Percentiles rank a stretch among this genome's conserved stretches.
Evolutionary conservation across 2,797 vertebrate species (phyloP).

Genomic region (Lycodopsis pacificus): DNA sequence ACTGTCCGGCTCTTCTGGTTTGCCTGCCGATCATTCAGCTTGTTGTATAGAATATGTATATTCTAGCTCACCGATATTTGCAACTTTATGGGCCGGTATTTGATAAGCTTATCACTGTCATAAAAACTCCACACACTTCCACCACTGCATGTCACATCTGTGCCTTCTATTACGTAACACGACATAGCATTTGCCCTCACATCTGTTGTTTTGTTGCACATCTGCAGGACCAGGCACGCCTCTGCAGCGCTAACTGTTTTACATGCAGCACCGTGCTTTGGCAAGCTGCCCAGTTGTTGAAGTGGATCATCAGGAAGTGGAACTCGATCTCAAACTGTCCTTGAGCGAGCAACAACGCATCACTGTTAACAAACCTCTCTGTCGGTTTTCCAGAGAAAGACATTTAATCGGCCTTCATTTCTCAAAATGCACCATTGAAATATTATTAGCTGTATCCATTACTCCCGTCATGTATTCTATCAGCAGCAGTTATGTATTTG

Average conservation of each 20-base stretch:
- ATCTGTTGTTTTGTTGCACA: neutral
- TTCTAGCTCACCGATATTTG: neutral
- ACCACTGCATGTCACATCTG: neutral
- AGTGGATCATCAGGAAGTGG: conserved; percentile 12
- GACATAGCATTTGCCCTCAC: neutral
- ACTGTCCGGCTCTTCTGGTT: neutral
- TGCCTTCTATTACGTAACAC: neutral
- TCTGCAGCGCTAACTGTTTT: conserved; percentile 15
- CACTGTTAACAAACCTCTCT: neutral
- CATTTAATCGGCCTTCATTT: neutral
- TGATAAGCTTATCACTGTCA: neutral
- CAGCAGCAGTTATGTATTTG: neutral
- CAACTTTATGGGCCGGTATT: neutral
- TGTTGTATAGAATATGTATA: neutral
- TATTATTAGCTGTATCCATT: neutral
- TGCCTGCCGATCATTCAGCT: neutral
- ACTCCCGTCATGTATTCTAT: neutral
- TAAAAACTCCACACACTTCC: neutral
- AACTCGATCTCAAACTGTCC: neutral
- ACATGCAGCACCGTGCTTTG: conserved; percentile 2
- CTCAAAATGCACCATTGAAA: neutral
- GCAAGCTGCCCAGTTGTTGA: conserved; percentile 3
- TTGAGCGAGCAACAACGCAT: neutral
- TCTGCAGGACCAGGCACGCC: conserved; percentile 43
- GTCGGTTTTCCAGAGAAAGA: conserved; percentile 12